Conservation (phyloP, 2,888 invertebrate genomes). For the Pachydiplax longipennis region DNA sequence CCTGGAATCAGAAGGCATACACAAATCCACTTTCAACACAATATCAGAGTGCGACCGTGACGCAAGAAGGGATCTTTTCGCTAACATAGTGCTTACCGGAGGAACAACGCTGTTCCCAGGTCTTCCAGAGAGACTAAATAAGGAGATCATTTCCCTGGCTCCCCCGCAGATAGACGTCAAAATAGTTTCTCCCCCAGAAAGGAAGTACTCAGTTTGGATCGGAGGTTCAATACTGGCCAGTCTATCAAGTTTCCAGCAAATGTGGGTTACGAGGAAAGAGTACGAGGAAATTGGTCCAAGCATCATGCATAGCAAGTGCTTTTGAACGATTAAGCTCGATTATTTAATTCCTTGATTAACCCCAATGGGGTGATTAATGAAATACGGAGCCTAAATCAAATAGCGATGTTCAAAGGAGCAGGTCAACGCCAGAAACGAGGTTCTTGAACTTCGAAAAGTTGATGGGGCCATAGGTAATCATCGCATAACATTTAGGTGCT, state of each 20-base stretch:
- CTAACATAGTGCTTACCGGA: slow-evolving; percentile 92
- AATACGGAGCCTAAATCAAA: no score
- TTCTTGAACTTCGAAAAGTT: no score
- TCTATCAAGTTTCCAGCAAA: slow-evolving; percentile 91
- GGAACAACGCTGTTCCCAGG: slow-evolving; percentile 96
- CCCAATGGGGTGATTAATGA: no score
- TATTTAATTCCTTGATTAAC: no score
- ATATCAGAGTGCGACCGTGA: slow-evolving; percentile 98
- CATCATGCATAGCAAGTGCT: slow-evolving; percentile 97
- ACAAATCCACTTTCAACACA: slow-evolving; percentile 91
- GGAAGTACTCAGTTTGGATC: slow-evolving; percentile 96
- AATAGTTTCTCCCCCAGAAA: slow-evolving; percentile 91
- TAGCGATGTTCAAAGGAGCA: no score
- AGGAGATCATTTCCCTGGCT: slow-evolving; percentile 88
- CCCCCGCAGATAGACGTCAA: slow-evolving; percentile 93
- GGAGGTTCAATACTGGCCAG: slow-evolving; percentile 91
- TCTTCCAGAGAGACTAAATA: slow-evolving; percentile 92
- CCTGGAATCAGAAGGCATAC: slow-evolving; percentile 87
- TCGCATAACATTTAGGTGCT: no score
- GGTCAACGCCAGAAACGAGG: no score
- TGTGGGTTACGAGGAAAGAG: slow-evolving; percentile 97
- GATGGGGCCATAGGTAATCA: no score
- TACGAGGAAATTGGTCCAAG: slow-evolving; percentile 97
- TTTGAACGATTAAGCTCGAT: slow-evolving; percentile 62
- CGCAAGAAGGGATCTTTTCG: slow-evolving; percentile 95